Evolutionary conservation across 2,888 invertebrate genomes (phyloP).

Genomic region (Dasypolia templi): DNA sequence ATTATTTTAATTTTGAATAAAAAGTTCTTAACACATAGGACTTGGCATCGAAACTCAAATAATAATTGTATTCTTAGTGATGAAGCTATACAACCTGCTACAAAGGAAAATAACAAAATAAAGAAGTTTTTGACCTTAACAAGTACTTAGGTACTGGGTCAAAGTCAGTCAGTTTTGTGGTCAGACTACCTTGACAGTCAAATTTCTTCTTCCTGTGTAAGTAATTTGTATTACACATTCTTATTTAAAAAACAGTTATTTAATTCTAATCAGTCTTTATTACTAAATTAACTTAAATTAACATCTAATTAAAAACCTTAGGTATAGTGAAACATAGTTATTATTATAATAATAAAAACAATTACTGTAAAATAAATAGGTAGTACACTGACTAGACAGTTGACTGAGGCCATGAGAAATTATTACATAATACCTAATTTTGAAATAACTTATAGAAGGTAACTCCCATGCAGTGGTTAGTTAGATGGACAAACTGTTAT

Average conservation of each 20-base stretch:
- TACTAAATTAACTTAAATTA: constrained; percentile 64
- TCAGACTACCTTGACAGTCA: constrained; percentile 18
- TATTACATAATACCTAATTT: background rate
- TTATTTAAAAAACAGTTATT: constrained; percentile 14
- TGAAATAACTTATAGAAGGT: background rate
- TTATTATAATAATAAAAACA: background rate
- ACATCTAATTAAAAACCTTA: constrained; percentile 61
- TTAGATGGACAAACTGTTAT: background rate
- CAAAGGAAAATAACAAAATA: background rate
- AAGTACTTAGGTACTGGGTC: constrained; percentile 20
- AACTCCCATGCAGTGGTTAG: background rate
- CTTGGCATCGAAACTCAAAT: background rate
- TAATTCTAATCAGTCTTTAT: constrained; percentile 76
- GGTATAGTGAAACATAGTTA: constrained; percentile 22
- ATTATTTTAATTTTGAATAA: too few relatives aligned
- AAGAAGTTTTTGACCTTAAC: constrained; percentile 21
- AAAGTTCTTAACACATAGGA: background rate
- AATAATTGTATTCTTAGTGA: background rate
- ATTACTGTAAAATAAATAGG: constrained; percentile 21
- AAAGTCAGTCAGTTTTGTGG: constrained; percentile 22
- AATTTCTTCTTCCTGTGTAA: constrained; percentile 6
- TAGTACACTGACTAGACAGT: constrained; percentile 38
- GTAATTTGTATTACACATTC: background rate
- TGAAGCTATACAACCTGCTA: background rate
- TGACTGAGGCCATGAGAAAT: constrained; percentile 4